Evolutionary conservation across 2,888 invertebrate genomes (phyloP), one percentile per base, ranked within the genome.

Genomic region (Drosophila anomalata): DNA sequence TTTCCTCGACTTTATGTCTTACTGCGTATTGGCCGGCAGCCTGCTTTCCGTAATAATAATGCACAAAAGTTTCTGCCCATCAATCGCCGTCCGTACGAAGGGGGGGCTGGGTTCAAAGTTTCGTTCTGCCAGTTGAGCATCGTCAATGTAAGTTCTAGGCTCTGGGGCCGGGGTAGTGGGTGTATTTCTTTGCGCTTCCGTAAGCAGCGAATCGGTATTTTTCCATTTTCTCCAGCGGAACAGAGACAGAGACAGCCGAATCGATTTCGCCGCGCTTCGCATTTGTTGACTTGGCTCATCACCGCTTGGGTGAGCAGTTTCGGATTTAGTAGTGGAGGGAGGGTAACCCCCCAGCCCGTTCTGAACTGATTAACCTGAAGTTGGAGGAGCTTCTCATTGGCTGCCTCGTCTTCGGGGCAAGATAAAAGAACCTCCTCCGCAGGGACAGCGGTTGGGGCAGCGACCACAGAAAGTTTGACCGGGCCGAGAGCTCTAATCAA

Each of bases 101-200:
- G 39, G 26, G 36, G 48, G 68, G 67, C 67, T 52, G 66, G 74
- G 69, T 59, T 47, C 61, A 63, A 73, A 71, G 66, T 78, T 70
- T 44, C 75, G 80, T 83, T 81, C 67, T 79, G 82, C 85, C 75
- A 60, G 57, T 65, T 79, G 76, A 61, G 50, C 80, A 75, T 31
- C 54, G 69, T 68, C 63, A 63, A 29, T 56, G 47, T 67, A 41
- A 60, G 42, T 56, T 36, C 57, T 31, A 52, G 17, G 36, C n/a
- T 46, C 22, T 57, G 53, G 57, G 55, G 53, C 42, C 6, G 33
- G 61, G 52, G 7, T 12, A 61, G 79, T 74, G 82, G 76, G 83
- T 79, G 82, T 81, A 77, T 81, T 84, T 87, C 87, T 87, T 87
- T 80, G 83, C 87, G 87, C 83, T 86, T 85, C 76, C 82, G 62